Base-by-base conservation (phyloP, 1,140 invertebrate genomes). In the Heterodera schachtii region DNA sequence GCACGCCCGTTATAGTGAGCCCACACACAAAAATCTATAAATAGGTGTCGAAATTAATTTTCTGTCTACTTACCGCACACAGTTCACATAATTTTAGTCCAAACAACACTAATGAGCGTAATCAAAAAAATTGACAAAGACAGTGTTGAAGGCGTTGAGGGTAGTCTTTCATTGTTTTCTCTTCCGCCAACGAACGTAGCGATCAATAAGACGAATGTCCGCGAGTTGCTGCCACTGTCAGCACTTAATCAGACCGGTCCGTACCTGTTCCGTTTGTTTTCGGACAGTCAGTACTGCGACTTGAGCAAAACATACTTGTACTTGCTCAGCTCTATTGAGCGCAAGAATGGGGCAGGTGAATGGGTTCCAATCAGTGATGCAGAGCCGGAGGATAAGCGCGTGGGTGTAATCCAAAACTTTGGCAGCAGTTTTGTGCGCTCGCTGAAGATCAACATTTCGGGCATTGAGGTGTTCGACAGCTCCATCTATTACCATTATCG, bases 71-170 rank as follows among this genome's bases (percentile, higher is more conserved):
- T 31, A 73, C 43, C n/a, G 70, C 70, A 3, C 3, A 2, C 31
- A 31, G 31, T 73, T 73, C 5, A 41, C 5, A 41, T 0, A 11
- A 13, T 9, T 8, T 21, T n/a, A 19, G 16, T 31, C 7, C 7
- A 57, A 44, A 13, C 5, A 21, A 49, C 21, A 11, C 1, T 11
- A 78, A n/a, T 78, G 47, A 47, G 49, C 3, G 60, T 60, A 0
- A 75, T 75, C 1, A 78, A 78, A 11, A 78, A 78, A 43, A 78
- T 78, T 78, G 75, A 78, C n/a, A 78, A 66, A 8, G 60, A 78
- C 19, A 75, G 73, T 75, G 21, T 60, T 16, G 73, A 75, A 47
- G 75, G 75, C 3, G 9, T 78, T 6, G 75, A 78, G 21, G 69
- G 69, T 13, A 46, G 41, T 13, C 69, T 71, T 2, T 71, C 69